Evolutionary conservation across 2,888 invertebrate species (phyloP), one percentile per base, ranked within the genome.

Genomic region (Xestia xanthographa): DNA sequence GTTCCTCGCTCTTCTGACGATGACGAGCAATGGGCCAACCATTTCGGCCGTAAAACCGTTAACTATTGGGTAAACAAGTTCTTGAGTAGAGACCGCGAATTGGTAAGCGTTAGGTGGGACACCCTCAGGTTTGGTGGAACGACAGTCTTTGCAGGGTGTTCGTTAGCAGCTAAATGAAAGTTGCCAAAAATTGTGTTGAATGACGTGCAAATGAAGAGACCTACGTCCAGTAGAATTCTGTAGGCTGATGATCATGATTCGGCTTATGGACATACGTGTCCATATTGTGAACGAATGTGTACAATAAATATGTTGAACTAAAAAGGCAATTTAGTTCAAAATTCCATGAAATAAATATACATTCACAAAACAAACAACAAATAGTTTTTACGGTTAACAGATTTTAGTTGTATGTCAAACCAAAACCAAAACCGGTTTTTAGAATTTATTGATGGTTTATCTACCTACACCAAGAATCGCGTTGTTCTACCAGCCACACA

Each of bases 331-430:
- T 17, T 43, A 20, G 11, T 26, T 76, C 3, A 75, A 29, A 75
- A 5, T 20, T 45, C 12, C 8, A 22, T 38, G 38, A 0, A n/a
- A 34, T 34, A 53, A 60, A 75, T 29, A 17, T 58, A 45, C 2
- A 75, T 41, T 56, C 17, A 26, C 2, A 38, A 56, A 77, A n/a
- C n/a, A n/a, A n/a, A n/a, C n/a, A 48, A 0, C 29, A n/a, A 76
- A 77, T 11, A 48, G 9, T 29, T n/a, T 1, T 56, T 56, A 5
- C 53, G 20, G 17, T 2, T 41, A 11, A 43, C 29, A 11, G 17
- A 63, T 65, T 43, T 41, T 29, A 38, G n/a, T 26, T 26, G 38
- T 8, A 45, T 56, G 43, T 20, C 34, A 56, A 43, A 74, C 26
- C n/a, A n/a, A n/a, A n/a, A 62, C 34, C 29, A 50, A n/a, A n/a